Base-by-base conservation (phyloP, 2,888 invertebrate species). In the Aradus depressus region DNA sequence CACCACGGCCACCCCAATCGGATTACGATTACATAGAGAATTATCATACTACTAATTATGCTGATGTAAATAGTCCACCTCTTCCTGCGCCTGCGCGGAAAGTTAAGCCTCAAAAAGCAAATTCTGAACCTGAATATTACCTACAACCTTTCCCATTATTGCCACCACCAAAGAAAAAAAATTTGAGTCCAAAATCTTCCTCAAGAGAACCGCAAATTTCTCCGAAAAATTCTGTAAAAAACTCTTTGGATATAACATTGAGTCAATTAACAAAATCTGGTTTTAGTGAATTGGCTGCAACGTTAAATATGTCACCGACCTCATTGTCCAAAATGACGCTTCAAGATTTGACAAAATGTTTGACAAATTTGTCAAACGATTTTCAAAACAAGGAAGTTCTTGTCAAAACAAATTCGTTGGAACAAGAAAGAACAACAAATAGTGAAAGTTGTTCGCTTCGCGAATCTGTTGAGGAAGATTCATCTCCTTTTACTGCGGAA, bases 321-420 rank as follows among this genome's bases (percentile, higher is more conserved):
- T 81, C 86, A 52, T 68, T 91, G 41, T 85, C 86, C 45, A 84
- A 82, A 51, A 83, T 90, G 81, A 90, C 90, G 0, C 70, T 91
- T 53, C 86, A 87, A 19, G 89, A 90, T 67, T 72, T 91, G 34
- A 89, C 90, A 0, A 80, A 81, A 48, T 86, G 85, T 65, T 72
- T 90, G 22, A 78, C 85, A 1, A 63, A 60, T 50, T 60, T 71
- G 31, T 64, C 68, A 5, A 74, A 75, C 60, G 72, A 74, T 52
- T 68, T 72, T 45, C 74, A 75, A 59, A 68, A 66, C 48, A 65
- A 66, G 8, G 68, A 69, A 52, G 63, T 60, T 38, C 57, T 59
- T 14, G 64, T 64, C 23, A 67, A 69, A 41, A 59, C 60, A n/a
- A 59, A 55, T 28, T 64, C 63, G 35, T 58, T 59, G 21, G 50